Evolutionary conservation across 1,140 invertebrate species (phyloP), one percentile per base, ranked within the genome.

Genomic region (Xylocopa sonorina): DNA sequence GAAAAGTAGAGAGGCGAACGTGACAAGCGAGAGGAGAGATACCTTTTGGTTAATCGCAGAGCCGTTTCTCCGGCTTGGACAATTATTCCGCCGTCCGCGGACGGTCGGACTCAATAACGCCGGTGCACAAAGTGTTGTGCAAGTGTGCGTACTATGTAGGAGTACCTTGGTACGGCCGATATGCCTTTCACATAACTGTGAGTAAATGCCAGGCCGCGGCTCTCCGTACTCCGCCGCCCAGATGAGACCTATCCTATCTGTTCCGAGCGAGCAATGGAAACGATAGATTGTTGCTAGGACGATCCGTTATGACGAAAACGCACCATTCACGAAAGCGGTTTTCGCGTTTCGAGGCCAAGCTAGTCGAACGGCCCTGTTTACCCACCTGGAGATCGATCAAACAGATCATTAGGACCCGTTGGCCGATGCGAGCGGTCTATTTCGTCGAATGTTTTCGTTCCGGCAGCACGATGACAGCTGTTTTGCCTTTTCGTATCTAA

Each of bases 171-270:
- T 87, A 83, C 60, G 84, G 81, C 81, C 87, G 73, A 90, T 91
- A 91, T 90, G 89, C 92, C 92, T 93, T 93, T 93, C 92, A 92
- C 91, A 92, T 93, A 92, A 91, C 90, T 92, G 87, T 91, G 90
- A 91, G 90, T 91, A 92, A 91, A 93, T 92, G 91, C 90, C 90
- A 91, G 85, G 87, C 85, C 88, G 73, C 79, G 69, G 85, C 86
- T 86, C 86, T 85, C 80, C 63, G 79, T 67, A 80, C 80, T 86
- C 88, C 78, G 85, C 87, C 88, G 88, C 85, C 76, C 63, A 85
- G 89, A 90, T 89, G 85, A 89, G 88, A 89, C 88, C 85, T 89
- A 89, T 85, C 83, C 83, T 83, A 77, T 86, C 81, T 88, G 81
- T 88, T 43, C 78, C 62, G 62, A 48, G 57, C 78, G 63, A 76